Conservation (phyloP, 2,888 invertebrate species). For the Harpalus rufipes region DNA sequence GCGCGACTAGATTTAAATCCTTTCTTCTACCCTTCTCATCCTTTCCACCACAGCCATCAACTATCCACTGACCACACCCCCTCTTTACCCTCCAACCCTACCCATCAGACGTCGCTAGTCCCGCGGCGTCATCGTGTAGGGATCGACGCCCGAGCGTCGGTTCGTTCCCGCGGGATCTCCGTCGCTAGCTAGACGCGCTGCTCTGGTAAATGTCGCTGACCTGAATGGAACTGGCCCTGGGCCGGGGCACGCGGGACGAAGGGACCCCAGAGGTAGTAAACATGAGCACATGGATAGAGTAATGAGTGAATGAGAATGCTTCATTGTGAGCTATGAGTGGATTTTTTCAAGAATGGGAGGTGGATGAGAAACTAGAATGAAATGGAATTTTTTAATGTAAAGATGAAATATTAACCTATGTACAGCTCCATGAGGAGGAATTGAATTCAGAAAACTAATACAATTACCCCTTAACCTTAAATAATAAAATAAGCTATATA, state of each 20-base stretch:
- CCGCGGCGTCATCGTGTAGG: neutral
- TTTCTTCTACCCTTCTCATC: too few relatives aligned
- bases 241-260: neutral
- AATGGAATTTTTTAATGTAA: too few relatives aligned
- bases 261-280: slow-evolving; percentile 24
- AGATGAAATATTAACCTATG: too few relatives aligned
- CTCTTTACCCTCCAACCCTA: neutral
- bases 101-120: neutral
- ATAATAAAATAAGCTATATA: too few relatives aligned
- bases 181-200: slow-evolving; percentile 7
- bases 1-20: too few relatives aligned
- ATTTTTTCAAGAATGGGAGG: neutral
- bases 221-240: slow-evolving; percentile 45
- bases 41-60: neutral
- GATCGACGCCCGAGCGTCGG: slow-evolving; percentile 7
- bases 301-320: neutral
- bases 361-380: too few relatives aligned
- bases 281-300: slow-evolving; percentile 16
- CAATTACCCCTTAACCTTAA: too few relatives aligned
- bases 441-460: too few relatives aligned
- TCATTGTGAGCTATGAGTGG: neutral
- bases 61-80: slow-evolving; percentile 1
- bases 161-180: neutral
- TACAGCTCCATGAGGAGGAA: too few relatives aligned
- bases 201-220: slow-evolving; percentile 49